phyloP scores from a whole-genome alignment of 1,140 invertebrate genomes.

The Drusus annulatus region DNA sequence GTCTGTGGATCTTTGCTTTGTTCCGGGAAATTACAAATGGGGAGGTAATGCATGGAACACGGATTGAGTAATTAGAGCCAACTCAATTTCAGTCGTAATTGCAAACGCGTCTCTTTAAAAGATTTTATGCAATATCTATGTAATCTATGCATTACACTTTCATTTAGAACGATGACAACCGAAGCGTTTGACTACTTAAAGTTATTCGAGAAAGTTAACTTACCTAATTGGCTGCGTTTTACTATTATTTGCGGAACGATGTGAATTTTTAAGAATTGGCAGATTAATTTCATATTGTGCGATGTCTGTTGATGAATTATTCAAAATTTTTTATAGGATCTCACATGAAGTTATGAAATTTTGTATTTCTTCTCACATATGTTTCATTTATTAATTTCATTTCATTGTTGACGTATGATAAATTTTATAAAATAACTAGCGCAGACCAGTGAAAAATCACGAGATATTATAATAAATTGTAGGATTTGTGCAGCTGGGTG shows the following conservation, averaged over 20 bases:
- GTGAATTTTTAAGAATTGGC: too few species aligned
- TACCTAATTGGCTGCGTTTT: background rate
- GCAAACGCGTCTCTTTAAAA: background rate
- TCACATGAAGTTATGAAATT: too few species aligned
- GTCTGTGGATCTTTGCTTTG: slow-evolving; percentile 32
- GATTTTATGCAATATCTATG: background rate
- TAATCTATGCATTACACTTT: background rate
- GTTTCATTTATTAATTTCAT: too few species aligned
- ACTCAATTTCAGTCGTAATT: background rate
- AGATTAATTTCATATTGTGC: background rate
- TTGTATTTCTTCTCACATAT: too few species aligned
- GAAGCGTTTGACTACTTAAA: background rate
- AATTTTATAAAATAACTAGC: too few species aligned
- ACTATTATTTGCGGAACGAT: background rate
- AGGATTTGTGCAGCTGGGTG: too few species aligned
- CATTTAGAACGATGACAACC: slow-evolving; percentile 5
- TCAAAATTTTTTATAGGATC: too few species aligned
- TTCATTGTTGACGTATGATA: too few species aligned
- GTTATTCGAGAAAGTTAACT: background rate
- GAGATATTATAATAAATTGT: too few species aligned
- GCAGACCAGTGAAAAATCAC: too few species aligned
- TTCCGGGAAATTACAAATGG: slow-evolving; percentile 9
- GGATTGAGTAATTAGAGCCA: background rate
- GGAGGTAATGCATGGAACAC: background rate
- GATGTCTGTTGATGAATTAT: background rate